A percentile compares a stretch with the other conserved stretches of the same genome.
phyloP scores from a whole-genome alignment of 1,140 invertebrate species.

The Euwallacea fornicatus region DNA sequence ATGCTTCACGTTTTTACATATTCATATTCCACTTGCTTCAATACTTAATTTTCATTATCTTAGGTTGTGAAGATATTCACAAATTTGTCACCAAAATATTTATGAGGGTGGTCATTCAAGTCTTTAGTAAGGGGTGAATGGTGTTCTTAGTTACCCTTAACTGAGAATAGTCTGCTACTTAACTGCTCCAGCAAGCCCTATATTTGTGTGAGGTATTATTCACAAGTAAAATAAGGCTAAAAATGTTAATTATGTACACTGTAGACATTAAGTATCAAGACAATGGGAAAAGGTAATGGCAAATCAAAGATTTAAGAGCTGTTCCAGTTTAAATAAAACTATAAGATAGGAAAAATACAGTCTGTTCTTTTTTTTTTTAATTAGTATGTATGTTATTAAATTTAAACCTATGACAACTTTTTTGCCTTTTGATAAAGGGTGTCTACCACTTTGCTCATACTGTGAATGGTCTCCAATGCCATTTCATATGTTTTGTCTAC shows the following conservation, averaged over 20 bases:
- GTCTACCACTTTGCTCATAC: slow-evolving; percentile 99
- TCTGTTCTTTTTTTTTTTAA: slow-evolving; percentile 41
- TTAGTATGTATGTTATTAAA: slow-evolving; percentile 37
- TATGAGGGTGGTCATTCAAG: no score
- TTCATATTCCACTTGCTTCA: no score
- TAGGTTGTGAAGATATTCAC: no score
- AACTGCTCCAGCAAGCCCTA: no score
- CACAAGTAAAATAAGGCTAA: not conserved
- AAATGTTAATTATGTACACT: slow-evolving; percentile 42
- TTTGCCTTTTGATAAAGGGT: slow-evolving; percentile 98
- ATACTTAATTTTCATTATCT: no score
- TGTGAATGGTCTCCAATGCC: slow-evolving; percentile 95
- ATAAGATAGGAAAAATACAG: slow-evolving; percentile 48
- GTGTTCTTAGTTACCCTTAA: no score
- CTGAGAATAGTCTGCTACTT: no score
- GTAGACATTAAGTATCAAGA: slow-evolving; percentile 18
- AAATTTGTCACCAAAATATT: no score
- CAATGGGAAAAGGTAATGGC: slow-evolving; percentile 4
- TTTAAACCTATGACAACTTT: slow-evolving; percentile 83
- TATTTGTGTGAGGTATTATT: no score
- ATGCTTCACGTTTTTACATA: no score
- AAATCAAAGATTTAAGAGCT: slow-evolving; percentile 16
- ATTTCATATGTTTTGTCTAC: slow-evolving; percentile 97
- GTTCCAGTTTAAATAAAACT: slow-evolving; percentile 10
- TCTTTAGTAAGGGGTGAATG: no score